phyloP scores from a whole-genome alignment of 2,888 invertebrate genomes.

The Epinotia ramella region DNA sequence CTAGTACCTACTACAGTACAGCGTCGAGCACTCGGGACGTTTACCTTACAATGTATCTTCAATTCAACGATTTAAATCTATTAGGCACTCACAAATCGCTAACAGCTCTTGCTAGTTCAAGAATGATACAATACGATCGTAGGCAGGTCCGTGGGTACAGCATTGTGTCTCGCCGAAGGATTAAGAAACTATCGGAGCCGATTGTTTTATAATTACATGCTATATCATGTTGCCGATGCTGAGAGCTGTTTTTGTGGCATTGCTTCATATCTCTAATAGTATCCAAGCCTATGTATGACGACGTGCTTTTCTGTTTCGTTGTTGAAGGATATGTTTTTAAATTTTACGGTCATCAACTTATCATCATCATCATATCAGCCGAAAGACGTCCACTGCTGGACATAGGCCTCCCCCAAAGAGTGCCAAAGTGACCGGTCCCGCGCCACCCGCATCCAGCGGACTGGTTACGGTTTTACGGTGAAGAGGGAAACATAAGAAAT shows the following conservation, averaged over 20 bases:
- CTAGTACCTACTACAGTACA: too few species aligned
- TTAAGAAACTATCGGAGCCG: slow-evolving; percentile 34
- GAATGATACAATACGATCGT: slow-evolving; percentile 18
- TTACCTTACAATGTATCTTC: background rate
- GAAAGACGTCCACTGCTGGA: too few species aligned
- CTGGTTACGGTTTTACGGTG: too few species aligned
- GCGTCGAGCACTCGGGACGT: too few species aligned
- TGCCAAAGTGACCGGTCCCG: too few species aligned
- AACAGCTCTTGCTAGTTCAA: slow-evolving; percentile 5
- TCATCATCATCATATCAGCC: too few species aligned
- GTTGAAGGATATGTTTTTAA: too few species aligned
- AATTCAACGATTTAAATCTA: background rate
- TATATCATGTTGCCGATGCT: slow-evolving; percentile 27
- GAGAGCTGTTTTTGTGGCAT: slow-evolving; percentile 20
- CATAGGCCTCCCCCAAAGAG: too few species aligned
- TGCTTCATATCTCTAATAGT: slow-evolving; percentile 5
- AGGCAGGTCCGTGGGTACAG: slow-evolving; percentile 30
- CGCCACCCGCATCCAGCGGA: too few species aligned
- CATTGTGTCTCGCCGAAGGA: slow-evolving; percentile 23
- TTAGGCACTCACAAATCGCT: background rate
- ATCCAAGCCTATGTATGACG: background rate
- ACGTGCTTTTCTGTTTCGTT: too few species aligned
- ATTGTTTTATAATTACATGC: slow-evolving; percentile 41
- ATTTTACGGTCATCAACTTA: too few species aligned
- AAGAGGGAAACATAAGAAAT: too few species aligned